Base-by-base conservation (phyloP, 2,888 invertebrate genomes). In the Congeria kusceri region DNA sequence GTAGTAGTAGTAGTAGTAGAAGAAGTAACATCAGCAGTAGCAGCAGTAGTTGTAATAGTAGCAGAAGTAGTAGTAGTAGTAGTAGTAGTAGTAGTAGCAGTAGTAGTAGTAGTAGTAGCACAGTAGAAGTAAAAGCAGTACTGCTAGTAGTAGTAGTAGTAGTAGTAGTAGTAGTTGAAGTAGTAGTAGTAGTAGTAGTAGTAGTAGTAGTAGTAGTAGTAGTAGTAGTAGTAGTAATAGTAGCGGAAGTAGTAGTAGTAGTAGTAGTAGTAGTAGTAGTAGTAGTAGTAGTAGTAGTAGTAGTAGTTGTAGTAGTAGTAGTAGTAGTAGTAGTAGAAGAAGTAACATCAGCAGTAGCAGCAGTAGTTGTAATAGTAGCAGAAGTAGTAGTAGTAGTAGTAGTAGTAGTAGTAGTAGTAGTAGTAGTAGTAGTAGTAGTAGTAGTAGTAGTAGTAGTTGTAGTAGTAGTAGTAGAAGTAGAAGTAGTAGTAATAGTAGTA, bases 221-320 rank as follows among this genome's bases (percentile, higher is more conserved):
- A 62, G 25, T 49, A 29, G 65, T 46, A 65, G n/a, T n/a, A n/a
- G n/a, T n/a, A n/a, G n/a, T n/a, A n/a, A n/a, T n/a, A n/a, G n/a
- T n/a, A n/a, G n/a, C n/a, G n/a, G n/a, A n/a, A n/a, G n/a, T n/a
- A n/a, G n/a, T n/a, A n/a, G 49, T 53, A 65, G 65, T 65, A 49
- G 53, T 53, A 27, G 65, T 49, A 49, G 53, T 53, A 32, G 49
- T 49, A 49, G 65, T 53, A 65, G 65, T 65, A 49, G 53, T 49
- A 65, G 65, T 65, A 49, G 49, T 65, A 65, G 49, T 65, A 65
- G 49, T 65, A 27, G 65, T 65, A 65, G 65, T 32, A 65, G 65
- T 20, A 65, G 49, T 9, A 62, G 39, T 9, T 39, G 62, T 32
- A 53, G 49, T 27, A 49, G 53, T 65, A 65, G 53, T 27, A 53